Conservation (phyloP, 2,113 vertebrate species). For the Miniopterus natalensis region DNA sequence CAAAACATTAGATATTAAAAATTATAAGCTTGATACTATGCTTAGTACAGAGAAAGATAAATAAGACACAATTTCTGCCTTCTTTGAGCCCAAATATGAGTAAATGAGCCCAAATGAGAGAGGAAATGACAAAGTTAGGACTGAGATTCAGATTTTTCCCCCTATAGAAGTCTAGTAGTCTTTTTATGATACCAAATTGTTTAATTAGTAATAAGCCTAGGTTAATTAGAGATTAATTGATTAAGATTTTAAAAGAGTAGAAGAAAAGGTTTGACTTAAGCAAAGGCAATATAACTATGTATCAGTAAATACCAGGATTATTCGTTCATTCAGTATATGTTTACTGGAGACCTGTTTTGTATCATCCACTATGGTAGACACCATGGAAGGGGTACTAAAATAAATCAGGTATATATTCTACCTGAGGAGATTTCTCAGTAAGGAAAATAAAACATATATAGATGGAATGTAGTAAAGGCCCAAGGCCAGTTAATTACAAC, state of each 20-base stretch:
- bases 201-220: slow-evolving; percentile 10
- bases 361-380: neutral
- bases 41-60: neutral
- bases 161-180: neutral
- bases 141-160: slow-evolving; percentile 8
- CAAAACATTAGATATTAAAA: neutral
- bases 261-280: slow-evolving; percentile 6
- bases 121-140: neutral
- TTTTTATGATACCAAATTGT: slow-evolving; percentile 24
- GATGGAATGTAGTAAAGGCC: neutral
- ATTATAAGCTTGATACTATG: neutral
- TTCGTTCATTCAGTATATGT: neutral
- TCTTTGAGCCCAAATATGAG: neutral
- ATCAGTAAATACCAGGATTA: neutral
- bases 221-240: slow-evolving; percentile 51
- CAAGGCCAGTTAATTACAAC: neutral
- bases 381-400: neutral
- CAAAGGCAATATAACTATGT: slow-evolving; percentile 26
- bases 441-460: slow-evolving; percentile 29
- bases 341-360: neutral
- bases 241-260: neutral
- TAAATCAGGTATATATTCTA: neutral
- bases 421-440: neutral
- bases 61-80: neutral
- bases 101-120: neutral